Conservation (phyloP, 2,113 vertebrate genomes). For the Vimba vimba region DNA sequence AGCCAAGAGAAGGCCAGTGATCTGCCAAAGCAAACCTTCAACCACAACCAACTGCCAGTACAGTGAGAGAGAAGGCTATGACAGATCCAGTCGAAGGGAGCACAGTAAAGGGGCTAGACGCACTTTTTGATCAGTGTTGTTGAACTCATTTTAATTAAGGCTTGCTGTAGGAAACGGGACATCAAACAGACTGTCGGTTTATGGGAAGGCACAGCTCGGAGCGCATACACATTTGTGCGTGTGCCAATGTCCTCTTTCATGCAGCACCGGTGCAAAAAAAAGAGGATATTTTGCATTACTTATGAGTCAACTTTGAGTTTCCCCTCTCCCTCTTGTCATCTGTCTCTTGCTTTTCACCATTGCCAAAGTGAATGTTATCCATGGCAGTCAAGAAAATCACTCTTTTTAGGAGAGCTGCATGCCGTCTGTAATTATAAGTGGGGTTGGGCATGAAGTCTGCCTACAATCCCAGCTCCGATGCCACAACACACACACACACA, state of each 20-base stretch:
- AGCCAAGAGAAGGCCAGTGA: slow-evolving; percentile 70
- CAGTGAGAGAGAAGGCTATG: slow-evolving; percentile 60
- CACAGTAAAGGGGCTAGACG: slow-evolving; percentile 51
- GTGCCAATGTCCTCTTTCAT: neutral
- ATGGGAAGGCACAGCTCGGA: slow-evolving; percentile 47
- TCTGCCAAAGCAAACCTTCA: slow-evolving; percentile 80
- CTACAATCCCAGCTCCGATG: slow-evolving; percentile 67
- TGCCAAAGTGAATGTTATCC: slow-evolving; percentile 67
- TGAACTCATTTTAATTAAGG: slow-evolving; percentile 69
- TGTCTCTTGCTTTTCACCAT: slow-evolving; percentile 55
- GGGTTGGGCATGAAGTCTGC: slow-evolving; percentile 67
- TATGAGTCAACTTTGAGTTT: slow-evolving; percentile 28
- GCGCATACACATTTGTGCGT: neutral
- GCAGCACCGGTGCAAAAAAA: slow-evolving; percentile 39
- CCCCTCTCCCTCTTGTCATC: slow-evolving; percentile 44
- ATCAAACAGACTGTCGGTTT: slow-evolving; percentile 65
- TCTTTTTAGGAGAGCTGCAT: slow-evolving; percentile 70
- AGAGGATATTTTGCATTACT: slow-evolving; percentile 58
- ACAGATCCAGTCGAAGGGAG: slow-evolving; percentile 53
- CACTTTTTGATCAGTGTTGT: slow-evolving; percentile 61
- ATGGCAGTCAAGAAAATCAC: slow-evolving; percentile 67
- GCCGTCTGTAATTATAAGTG: slow-evolving; percentile 80
- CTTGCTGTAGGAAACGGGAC: slow-evolving; percentile 64
- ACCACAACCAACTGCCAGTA: slow-evolving; percentile 68
- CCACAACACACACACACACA: slow-evolving; percentile 45